These are phyloP conservation scores for Ennomos quercinarius DNA, from an alignment of 2,888 invertebrate species.

Conservation along the genomic window DNA sequence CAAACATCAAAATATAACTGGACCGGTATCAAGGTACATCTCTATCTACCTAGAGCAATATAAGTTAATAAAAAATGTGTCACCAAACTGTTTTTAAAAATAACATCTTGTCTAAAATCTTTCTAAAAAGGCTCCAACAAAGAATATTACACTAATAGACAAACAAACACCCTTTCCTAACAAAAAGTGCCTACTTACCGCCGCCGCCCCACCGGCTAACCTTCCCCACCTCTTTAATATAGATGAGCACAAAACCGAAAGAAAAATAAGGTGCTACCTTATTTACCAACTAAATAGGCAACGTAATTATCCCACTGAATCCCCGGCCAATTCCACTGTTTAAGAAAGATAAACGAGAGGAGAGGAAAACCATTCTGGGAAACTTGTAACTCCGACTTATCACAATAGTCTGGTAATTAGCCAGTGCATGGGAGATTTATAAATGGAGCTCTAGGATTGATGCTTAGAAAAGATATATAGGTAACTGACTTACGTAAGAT, in stretches of 20 bases:
- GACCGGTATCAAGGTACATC: no score
- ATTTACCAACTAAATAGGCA: slow-evolving; percentile 71
- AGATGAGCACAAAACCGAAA: slow-evolving; percentile 51
- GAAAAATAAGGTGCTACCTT: slow-evolving; percentile 61
- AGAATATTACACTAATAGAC: slow-evolving; percentile 29
- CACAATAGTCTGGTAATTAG: slow-evolving; percentile 66
- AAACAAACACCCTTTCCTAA: slow-evolving; percentile 24
- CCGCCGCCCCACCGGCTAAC: slow-evolving; percentile 27
- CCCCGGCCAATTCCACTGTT: slow-evolving; percentile 80
- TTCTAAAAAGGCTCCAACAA: slow-evolving; percentile 15
- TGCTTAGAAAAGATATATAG: no score
- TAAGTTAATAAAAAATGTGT: no score
- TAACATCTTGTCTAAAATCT: background rate
- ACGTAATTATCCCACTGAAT: slow-evolving; percentile 78
- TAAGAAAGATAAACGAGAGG: slow-evolving; percentile 83
- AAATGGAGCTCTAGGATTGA: slow-evolving; percentile 51
- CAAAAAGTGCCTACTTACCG: slow-evolving; percentile 23
- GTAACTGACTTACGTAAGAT: no score
- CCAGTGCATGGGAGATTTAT: slow-evolving; percentile 53
- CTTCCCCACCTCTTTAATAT: slow-evolving; percentile 42
- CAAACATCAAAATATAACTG: no score
- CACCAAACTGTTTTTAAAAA: no score
- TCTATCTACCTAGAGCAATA: no score
- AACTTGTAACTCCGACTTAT: slow-evolving; percentile 69
- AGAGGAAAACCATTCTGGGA: slow-evolving; percentile 74